Evolutionary conservation across 2,888 invertebrate species (phyloP).

Genomic region (Pediacus dermestoides): DNA sequence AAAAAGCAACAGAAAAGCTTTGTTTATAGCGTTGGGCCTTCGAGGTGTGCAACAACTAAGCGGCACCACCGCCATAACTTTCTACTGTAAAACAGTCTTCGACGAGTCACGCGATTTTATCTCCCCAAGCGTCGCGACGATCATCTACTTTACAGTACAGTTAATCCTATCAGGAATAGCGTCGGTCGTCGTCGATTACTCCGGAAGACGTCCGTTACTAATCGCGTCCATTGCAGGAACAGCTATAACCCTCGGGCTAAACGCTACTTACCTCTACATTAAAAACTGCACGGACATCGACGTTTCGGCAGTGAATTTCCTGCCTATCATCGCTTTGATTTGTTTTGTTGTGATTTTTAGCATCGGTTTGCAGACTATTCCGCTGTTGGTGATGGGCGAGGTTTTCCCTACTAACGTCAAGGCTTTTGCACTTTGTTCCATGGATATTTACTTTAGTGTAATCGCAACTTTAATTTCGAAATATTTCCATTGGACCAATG

Average conservation of each 20-base stretch:
- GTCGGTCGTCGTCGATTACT: slow-evolving; percentile 57
- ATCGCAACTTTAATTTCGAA: slow-evolving; percentile 52
- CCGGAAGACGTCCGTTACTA: slow-evolving; percentile 55
- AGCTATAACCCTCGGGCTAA: slow-evolving; percentile 45
- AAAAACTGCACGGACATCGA: slow-evolving; percentile 44
- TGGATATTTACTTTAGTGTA: slow-evolving; percentile 53
- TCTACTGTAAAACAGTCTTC: slow-evolving; percentile 57
- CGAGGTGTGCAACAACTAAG: slow-evolving; percentile 56
- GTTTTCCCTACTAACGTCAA: slow-evolving; percentile 56
- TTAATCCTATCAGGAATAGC: slow-evolving; percentile 56
- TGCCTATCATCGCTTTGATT: slow-evolving; percentile 51
- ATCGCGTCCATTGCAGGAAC: slow-evolving; percentile 52
- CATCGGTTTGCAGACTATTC: slow-evolving; percentile 54
- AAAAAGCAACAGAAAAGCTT: slow-evolving; percentile 59
- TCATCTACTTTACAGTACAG: slow-evolving; percentile 52
- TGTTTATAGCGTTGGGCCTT: slow-evolving; percentile 60
- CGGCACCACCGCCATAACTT: slow-evolving; percentile 61
- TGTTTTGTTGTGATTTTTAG: slow-evolving; percentile 52
- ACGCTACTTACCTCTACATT: slow-evolving; percentile 50
- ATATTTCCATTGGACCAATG: slow-evolving; percentile 48
- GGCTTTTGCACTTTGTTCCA: slow-evolving; percentile 55
- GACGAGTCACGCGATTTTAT: slow-evolving; percentile 46
- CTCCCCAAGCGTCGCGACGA: slow-evolving; percentile 43
- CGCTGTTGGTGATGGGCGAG: slow-evolving; percentile 54
- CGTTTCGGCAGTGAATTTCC: slow-evolving; percentile 41